Evolutionary conservation across 2,888 invertebrate species (phyloP).

Genomic region (Cephus sareptanus): DNA sequence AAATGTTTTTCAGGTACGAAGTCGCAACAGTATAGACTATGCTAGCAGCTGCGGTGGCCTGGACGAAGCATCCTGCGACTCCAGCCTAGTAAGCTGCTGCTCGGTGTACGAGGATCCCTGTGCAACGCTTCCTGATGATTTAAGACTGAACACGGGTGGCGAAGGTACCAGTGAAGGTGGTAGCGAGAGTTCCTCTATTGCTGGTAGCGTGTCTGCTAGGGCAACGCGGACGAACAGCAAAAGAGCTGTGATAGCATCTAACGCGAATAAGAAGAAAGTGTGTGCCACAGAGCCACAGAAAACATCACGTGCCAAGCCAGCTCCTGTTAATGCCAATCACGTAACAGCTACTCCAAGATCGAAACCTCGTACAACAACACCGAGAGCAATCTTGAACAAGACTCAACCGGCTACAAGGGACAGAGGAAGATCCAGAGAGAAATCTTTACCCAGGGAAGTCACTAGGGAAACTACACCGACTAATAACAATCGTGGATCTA

Average conservation of each 20-base stretch:
- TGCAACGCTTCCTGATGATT: slow-evolving; percentile 64
- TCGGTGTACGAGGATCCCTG: slow-evolving; percentile 77
- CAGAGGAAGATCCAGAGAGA: slow-evolving; percentile 73
- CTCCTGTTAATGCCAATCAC: slow-evolving; percentile 11
- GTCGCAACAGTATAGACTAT: slow-evolving; percentile 74
- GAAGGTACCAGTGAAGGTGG: slow-evolving; percentile 77
- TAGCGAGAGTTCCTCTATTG: slow-evolving; percentile 82
- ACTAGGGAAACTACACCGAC: slow-evolving; percentile 59
- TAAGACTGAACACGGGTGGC: slow-evolving; percentile 56
- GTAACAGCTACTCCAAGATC: slow-evolving; percentile 66
- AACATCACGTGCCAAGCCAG: slow-evolving; percentile 37
- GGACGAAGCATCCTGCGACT: slow-evolving; percentile 79
- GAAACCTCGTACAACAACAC: slow-evolving; percentile 68
- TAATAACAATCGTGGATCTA: slow-evolving; percentile 51
- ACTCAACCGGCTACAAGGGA: slow-evolving; percentile 70
- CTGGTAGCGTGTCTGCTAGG: slow-evolving; percentile 64
- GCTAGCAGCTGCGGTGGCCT: slow-evolving; percentile 74
- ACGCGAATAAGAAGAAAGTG: slow-evolving; percentile 69
- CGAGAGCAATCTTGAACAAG: slow-evolving; percentile 57
- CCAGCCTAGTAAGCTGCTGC: slow-evolving; percentile 81
- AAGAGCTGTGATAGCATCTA: slow-evolving; percentile 26
- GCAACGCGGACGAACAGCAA: slow-evolving; percentile 35
- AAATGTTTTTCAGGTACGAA: slow-evolving; percentile 64
- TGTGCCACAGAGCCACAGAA: slow-evolving; percentile 66
- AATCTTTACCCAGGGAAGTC: slow-evolving; percentile 68